Evolutionary conservation across 1,140 invertebrate genomes (phyloP), one percentile per base, ranked within the genome.

Genomic region (Sitodiplosis mosellana): DNA sequence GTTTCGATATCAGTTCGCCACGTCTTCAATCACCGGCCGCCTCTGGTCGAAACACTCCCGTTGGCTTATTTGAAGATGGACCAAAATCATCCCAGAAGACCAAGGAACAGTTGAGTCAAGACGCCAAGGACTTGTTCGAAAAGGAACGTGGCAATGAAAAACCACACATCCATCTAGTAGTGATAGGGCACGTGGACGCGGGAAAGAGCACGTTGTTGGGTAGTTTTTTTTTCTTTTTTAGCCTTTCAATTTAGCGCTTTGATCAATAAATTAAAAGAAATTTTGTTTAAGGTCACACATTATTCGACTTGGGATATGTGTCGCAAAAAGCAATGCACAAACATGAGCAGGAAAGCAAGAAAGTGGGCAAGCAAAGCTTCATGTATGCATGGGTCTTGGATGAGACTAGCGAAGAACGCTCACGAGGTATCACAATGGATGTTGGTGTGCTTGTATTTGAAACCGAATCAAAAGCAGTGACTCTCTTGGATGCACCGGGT

Each of bases 321-420:
- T 82, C 83, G 34, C 81, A 91, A 55, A 84, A 83, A 60, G 74
- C 80, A 0, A 88, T 99, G 75, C 92, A 97, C 63, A 97, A 96
- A 64, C 94, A 95, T 74, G 92, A 97, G 63, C 87, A 92, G 59
- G 94, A 99, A 58, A 94, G 94, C 45, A 89, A 90, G 60, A 97
- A 98, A 64, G 67, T 93, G 53, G 96, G 96, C 1, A 99, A 99
- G 68, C 87, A 94, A 54, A 95, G 91, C 41, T 99, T 99, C 59
- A 85, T 89, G 68, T 99, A 89, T 71, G 95, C 95, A 14, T 99
- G 95, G 95, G 89, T 99, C 10, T 68, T 99, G n/a, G 96, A 99
- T 70, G 92, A 98, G 71, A 97, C 91, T 51, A 89, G 90, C 8
- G 94, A 99, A 69, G 94, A 99, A 70, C 77, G 94, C 73, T 81